A percentile compares a stretch with the other conserved stretches of the same genome.
Evolutionary conservation across 1,140 invertebrate species (phyloP).

Genomic region (Macrobrachium rosenbergii): DNA sequence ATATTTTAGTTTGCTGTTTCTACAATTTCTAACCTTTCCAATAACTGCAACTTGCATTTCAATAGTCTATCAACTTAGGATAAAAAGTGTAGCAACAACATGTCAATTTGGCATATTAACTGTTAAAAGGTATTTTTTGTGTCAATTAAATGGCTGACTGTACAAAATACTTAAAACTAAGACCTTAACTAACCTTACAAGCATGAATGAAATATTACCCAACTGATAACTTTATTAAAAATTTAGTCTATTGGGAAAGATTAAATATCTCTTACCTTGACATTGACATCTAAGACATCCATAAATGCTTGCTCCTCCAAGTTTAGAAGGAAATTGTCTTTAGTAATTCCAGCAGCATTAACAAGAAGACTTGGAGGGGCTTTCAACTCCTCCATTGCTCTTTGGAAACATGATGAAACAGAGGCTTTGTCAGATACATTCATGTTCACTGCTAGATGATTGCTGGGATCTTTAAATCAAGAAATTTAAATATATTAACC

Average conservation of each 20-base stretch:
- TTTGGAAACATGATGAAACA: slow-evolving; percentile 23
- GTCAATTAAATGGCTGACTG: no score
- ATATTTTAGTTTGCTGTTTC: no score
- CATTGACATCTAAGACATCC: slow-evolving; percentile 86
- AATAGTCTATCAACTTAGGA: no score
- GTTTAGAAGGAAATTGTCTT: slow-evolving; percentile 58
- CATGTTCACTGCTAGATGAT: slow-evolving; percentile 33
- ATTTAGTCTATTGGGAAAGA: background rate
- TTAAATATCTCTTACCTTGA: slow-evolving; percentile 76
- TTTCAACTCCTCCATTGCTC: slow-evolving; percentile 32
- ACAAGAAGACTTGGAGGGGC: slow-evolving; percentile 52
- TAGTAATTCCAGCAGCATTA: slow-evolving; percentile 62
- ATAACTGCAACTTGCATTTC: no score
- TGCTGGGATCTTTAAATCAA: slow-evolving; percentile 27
- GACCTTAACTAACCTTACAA: background rate
- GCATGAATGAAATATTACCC: no score
- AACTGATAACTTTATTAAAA: background rate
- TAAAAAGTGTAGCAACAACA: no score
- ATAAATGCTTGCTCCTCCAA: slow-evolving; percentile 63
- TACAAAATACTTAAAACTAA: background rate
- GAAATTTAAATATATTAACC: background rate
- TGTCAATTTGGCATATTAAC: no score
- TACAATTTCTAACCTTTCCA: no score
- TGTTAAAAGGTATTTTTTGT: no score
- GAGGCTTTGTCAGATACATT: slow-evolving; percentile 47